Base-by-base conservation (phyloP, 2,113 vertebrate species). In the Macheiramphus alcinus region DNA sequence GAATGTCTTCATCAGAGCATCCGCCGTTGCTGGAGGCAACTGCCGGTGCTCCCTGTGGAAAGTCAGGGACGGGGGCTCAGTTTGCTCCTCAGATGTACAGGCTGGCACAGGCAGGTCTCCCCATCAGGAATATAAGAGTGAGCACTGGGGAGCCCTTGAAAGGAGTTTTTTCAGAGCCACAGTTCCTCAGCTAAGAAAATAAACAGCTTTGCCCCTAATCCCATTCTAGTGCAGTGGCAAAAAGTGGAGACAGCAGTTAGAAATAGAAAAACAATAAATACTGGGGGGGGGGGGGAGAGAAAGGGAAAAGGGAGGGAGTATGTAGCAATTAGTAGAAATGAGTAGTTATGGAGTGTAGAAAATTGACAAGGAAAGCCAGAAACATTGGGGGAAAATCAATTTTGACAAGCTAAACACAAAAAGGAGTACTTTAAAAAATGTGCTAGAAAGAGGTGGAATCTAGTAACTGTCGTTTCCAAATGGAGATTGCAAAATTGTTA, bases 361-460 rank as follows among this genome's bases (percentile, higher is more conserved):
- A 90, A 96, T 92, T 95, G 89, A 95, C 53, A 86, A 86, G 88
- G 78, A 92, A 88, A 88, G 40, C 62, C 25, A 75, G 76, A 93
- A 94, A 73, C 81, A 36, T 92, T 91, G 79, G 62, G 74, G 81
- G 85, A 61, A 95, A 96, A 97, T 94, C 53, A 82, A 82, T 96
- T 96, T 67, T 93, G 94, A 79, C 87, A 91, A 91, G 83, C 70
- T 72, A 38, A 87, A 87, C 11, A 70, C 66, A 81, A 61, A 87
- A 74, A 96, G 92, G 58, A 45, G n/a, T 34, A 8, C 52, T 75
- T 87, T 63, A 58, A 90, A 96, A 93, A 91, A 82, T 86, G 40
- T 2, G 16, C 45, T 3, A 10, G 66, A 62, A 75, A 92, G 90
- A 91, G 78, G 56, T 81, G 43, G 84, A 72, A 87, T 91, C 45